These are phyloP conservation scores for Acronicta aceris DNA, from an alignment of 2,888 invertebrate species.

Conservation along the genomic window DNA sequence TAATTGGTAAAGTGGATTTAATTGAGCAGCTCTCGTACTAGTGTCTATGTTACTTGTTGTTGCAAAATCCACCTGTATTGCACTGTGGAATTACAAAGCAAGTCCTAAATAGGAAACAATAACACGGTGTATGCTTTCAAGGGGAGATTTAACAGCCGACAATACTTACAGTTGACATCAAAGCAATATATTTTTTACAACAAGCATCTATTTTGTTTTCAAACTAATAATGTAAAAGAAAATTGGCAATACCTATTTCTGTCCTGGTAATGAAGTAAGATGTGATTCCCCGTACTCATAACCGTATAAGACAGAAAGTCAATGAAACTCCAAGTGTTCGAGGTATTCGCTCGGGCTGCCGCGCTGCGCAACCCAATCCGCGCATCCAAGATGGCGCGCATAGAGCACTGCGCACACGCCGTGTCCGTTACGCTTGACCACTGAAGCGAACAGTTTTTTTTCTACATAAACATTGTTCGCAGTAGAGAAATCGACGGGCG, in stretches of 20 bases:
- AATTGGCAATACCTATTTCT: too few relatives aligned
- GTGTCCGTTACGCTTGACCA: slow-evolving; percentile 82
- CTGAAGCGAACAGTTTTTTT: slow-evolving; percentile 81
- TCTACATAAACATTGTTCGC: slow-evolving; percentile 88
- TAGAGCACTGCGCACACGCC: slow-evolving; percentile 84
- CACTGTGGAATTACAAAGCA: slow-evolving; percentile 9
- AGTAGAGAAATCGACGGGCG: slow-evolving; percentile 87
- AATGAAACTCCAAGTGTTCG: slow-evolving; percentile 63
- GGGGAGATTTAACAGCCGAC: not conserved
- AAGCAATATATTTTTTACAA: too few relatives aligned
- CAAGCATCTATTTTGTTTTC: too few relatives aligned
- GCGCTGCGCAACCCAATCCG: slow-evolving; percentile 79
- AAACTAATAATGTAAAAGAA: too few relatives aligned
- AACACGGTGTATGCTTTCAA: not conserved
- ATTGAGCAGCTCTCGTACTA: slow-evolving; percentile 29
- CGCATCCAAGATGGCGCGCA: slow-evolving; percentile 85
- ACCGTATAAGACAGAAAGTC: slow-evolving; percentile 39
- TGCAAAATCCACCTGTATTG: slow-evolving; percentile 22
- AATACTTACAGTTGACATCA: too few relatives aligned
- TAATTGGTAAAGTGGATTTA: slow-evolving; percentile 42
- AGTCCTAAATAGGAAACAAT: slow-evolving; percentile 2
- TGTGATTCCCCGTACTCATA: slow-evolving; percentile 16
- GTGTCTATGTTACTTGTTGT: slow-evolving; percentile 28
- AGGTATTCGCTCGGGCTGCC: slow-evolving; percentile 64
- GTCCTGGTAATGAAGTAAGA: not conserved